Conservation (phyloP, 1,140 invertebrate genomes). For the Rhagoletis zephyria region DNA sequence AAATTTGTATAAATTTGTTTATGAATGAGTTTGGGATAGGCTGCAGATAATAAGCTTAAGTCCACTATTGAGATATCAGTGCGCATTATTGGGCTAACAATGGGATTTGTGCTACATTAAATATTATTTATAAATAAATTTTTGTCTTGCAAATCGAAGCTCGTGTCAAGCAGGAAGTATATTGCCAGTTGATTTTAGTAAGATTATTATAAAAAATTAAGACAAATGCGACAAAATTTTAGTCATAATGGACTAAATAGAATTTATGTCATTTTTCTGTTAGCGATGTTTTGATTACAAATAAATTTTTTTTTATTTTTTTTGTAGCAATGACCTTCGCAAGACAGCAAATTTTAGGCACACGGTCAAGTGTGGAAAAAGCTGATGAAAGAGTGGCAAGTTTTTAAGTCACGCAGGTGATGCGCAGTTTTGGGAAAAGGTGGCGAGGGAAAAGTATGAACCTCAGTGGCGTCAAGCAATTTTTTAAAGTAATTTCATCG, state of each 20-base stretch:
- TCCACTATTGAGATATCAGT: background rate
- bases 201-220: too few species aligned
- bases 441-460: background rate
- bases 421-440: background rate
- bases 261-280: background rate
- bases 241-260: background rate
- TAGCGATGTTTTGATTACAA: background rate
- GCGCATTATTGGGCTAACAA: background rate
- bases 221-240: background rate
- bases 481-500: background rate
- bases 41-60: background rate
- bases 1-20: slow-evolving; percentile 18
- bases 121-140: background rate
- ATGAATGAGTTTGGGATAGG: background rate
- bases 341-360: background rate
- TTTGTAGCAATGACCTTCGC: slow-evolving; percentile 8
- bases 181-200: too few species aligned
- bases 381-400: slow-evolving; percentile 23
- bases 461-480: background rate
- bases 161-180: slow-evolving; percentile 23
- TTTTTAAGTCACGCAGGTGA: background rate
- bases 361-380: background rate
- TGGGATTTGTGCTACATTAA: background rate
- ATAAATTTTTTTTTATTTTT: slow-evolving; percentile 1
- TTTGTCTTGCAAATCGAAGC: background rate